A percentile compares a stretch with the other conserved stretches of the same genome.
Conservation (phyloP, 2,797 vertebrate species). For the Manis crassicaudata region DNA sequence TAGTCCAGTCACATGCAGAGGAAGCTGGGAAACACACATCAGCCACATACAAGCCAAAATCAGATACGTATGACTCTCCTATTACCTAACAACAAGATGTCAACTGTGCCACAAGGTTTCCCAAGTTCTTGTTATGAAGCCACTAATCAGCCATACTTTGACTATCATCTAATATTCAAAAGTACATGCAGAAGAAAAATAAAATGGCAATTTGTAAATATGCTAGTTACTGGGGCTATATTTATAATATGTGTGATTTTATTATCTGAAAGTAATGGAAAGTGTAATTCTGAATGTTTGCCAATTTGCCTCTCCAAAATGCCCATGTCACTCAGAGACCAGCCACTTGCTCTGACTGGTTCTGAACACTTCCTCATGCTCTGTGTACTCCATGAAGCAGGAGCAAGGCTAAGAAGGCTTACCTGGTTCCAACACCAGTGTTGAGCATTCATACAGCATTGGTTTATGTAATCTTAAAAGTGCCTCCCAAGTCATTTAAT, state of each 20-base stretch:
- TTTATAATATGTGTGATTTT: not conserved
- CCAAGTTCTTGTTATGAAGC: not conserved
- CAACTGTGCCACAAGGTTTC: not conserved
- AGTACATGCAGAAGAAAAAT: not conserved
- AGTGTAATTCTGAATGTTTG: not conserved
- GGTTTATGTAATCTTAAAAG: not conserved
- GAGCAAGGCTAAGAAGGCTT: not conserved
- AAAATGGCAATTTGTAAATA: constrained; percentile 15
- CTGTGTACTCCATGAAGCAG: not conserved
- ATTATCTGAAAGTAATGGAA: not conserved
- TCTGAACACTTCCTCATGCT: not conserved
- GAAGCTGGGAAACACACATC: not conserved
- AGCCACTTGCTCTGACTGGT: not conserved
- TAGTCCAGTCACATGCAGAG: not conserved
- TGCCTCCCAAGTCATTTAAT: not conserved
- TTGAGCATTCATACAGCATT: not conserved
- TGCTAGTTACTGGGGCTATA: not conserved
- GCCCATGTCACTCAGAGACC: not conserved
- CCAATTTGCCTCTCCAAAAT: not conserved
- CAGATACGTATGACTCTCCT: not conserved
- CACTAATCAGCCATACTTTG: not conserved
- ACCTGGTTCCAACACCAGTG: fast-evolving
- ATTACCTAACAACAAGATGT: not conserved
- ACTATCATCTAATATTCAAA: not conserved
- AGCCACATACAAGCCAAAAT: not conserved